phyloP scores from a whole-genome alignment of 1,140 invertebrate genomes.

The Propsilocerus akamusi region DNA sequence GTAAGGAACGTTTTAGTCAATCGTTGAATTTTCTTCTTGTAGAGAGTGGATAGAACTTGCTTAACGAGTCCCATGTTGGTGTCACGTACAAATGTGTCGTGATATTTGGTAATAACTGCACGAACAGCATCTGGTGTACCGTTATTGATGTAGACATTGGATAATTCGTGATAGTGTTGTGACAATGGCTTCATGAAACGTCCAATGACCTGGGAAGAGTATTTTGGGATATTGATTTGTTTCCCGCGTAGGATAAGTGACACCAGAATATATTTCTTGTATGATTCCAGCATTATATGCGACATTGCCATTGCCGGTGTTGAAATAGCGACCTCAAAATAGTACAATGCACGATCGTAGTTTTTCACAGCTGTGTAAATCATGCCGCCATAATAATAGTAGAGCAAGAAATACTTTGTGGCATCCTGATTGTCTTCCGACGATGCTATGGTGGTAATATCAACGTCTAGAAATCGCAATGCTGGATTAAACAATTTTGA shows the following conservation, averaged over 20 bases:
- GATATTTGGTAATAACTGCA: constrained; percentile 52
- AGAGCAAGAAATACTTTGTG: constrained; percentile 80
- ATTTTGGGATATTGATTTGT: constrained; percentile 67
- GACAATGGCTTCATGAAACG: constrained; percentile 84
- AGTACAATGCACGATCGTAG: constrained; percentile 80
- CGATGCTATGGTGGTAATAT: constrained; percentile 74
- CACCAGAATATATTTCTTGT: constrained; percentile 89
- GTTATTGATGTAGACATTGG: constrained; percentile 50
- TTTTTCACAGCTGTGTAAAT: constrained; percentile 87
- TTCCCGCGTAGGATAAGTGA: constrained; percentile 83
- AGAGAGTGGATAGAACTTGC: constrained; percentile 72
- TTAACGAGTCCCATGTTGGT: constrained; percentile 64
- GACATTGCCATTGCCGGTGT: constrained; percentile 85
- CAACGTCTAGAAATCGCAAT: constrained; percentile 70
- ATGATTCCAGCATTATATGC: constrained; percentile 91
- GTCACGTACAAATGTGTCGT: constrained; percentile 68
- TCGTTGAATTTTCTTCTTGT: constrained; percentile 93
- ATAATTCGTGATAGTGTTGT: constrained; percentile 77
- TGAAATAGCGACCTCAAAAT: constrained; percentile 87
- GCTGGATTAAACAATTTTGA: constrained; percentile 87
- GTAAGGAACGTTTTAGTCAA: constrained; percentile 95
- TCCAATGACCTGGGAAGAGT: constrained; percentile 73
- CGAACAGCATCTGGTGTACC: constrained; percentile 57
- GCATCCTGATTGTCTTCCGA: constrained; percentile 70
- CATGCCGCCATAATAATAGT: constrained; percentile 96